Percentiles rank a stretch among this genome's conserved stretches.
Evolutionary conservation across 30 jellyfish, hydroid and myxozoan species (phyloP).

Genomic region (Aurelia aurita): DNA sequence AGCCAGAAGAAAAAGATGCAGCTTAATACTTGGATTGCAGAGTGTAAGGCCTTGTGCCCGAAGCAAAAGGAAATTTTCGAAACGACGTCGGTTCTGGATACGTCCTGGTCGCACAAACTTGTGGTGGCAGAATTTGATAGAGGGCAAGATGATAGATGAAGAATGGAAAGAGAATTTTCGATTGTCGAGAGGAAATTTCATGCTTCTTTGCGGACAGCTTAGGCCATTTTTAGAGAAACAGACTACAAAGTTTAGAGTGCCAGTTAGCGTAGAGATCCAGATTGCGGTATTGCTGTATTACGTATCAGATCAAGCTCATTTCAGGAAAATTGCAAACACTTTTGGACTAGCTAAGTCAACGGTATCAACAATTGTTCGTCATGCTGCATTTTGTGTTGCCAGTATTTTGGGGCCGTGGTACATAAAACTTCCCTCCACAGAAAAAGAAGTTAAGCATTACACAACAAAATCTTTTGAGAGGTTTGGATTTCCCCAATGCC

Average conservation of each 20-base stretch:
- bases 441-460: constrained; percentile 1
- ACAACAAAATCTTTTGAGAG: constrained; percentile 15
- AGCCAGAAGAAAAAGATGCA: constrained; percentile 16
- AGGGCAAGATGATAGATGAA: constrained; percentile 1
- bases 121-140: constrained; percentile 36
- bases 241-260: constrained; percentile 5
- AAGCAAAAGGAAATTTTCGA: background rate
- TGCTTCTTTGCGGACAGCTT: constrained; percentile 3
- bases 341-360: constrained; percentile 41
- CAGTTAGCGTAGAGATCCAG: constrained; percentile 18
- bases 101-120: constrained; percentile 32
- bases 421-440: constrained; percentile 42
- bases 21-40: constrained; percentile 1
- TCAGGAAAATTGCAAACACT: constrained; percentile 5
- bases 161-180: constrained; percentile 39
- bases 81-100: constrained; percentile 38
- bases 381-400: constrained; percentile 19
- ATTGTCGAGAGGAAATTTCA: constrained; percentile 6
- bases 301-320: constrained; percentile 12
- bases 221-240: constrained; percentile 3
- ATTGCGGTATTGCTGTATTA: constrained; percentile 19
- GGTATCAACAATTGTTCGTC: constrained; percentile 25
- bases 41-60: constrained; percentile 24
- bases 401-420: constrained; percentile 17
- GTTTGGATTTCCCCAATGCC: constrained; percentile 43